Evolutionary conservation across 2,113 vertebrate species (phyloP), one percentile per base, ranked within the genome.

Genomic region (Alces alces): DNA sequence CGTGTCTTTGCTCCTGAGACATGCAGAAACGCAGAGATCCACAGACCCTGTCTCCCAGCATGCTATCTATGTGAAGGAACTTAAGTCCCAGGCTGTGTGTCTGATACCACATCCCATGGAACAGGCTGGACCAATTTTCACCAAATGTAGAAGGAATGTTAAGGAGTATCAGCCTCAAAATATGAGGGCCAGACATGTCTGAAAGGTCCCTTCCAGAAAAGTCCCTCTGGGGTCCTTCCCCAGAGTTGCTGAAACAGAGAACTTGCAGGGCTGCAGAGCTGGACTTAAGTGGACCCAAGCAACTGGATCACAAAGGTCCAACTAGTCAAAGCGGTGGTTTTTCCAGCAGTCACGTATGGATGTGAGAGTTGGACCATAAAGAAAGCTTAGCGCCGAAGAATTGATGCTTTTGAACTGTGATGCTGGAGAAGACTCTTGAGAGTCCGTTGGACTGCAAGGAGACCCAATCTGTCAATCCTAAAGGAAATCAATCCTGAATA

Each of bases 311-410:
- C n/a, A 73, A 13, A 73, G 36, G 66, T 25, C 36, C 36, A 0
- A 39, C 66, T 6, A 36, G 1, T 73, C n/a, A 39, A 25, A 23
- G 36, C 1, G 19, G 3, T 6, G 36, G 66, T 25, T 13, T 73
- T 25, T 25, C 66, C 66, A 25, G n/a, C 3, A 0, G 66, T 39
- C n/a, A 73, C 3, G 19, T 23, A 3, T 3, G 2, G 66, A 23
- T 23, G 66, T 6, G 66, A 73, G 66, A 39, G 19, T 12, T 39
- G n/a, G 66, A 25, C n/a, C 5, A 25, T 12, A 6, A 23, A 39
- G 66, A 73, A 6, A 25, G 66, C 66, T 39, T 10, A 73, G n/a
- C 0, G 1, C 66, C 2, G 1, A 39, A 70, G n/a, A 70, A 70
- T 0, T 3, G n/a, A 70, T 39, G n/a, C 66, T 70, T 70, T 39